Percentiles rank a stretch among this genome's conserved stretches.
phyloP scores from a whole-genome alignment of 2,888 invertebrate species.

The Drosophila nigricruria region DNA sequence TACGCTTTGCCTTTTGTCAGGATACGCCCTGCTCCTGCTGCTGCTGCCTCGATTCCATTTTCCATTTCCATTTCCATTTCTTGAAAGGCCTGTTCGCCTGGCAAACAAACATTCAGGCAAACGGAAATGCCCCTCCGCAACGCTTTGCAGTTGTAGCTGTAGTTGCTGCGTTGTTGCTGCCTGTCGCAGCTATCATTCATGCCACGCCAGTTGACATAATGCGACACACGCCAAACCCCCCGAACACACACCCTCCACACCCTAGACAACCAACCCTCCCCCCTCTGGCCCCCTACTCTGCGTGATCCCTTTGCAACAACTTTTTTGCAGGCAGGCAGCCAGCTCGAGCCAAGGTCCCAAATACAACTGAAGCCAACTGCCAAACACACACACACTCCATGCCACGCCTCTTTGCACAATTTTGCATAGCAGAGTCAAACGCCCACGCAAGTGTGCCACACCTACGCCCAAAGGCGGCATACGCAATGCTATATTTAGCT shows the following conservation, averaged over 20 bases:
- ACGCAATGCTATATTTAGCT: conserved; percentile 50
- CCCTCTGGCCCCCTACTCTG: not conserved
- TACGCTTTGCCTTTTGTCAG: conserved; percentile 22
- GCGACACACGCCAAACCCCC: conserved; percentile 54
- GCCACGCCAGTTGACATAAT: conserved; percentile 75
- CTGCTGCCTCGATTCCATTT: not conserved
- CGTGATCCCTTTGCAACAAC: conserved; percentile 20
- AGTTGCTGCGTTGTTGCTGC: conserved; percentile 41
- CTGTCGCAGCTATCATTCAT: conserved; percentile 72
- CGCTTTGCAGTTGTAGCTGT: conserved; percentile 37
- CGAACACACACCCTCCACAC: not conserved
- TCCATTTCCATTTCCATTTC: conserved; percentile 16
- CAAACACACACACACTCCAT: not conserved
- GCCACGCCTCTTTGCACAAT: conserved; percentile 13
- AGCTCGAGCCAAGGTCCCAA: conserved; percentile 25
- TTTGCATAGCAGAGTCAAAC: conserved; percentile 17
- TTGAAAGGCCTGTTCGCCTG: conserved; percentile 15
- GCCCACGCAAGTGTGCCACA: conserved; percentile 8
- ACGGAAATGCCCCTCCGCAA: conserved; percentile 34
- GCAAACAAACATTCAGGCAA: conserved; percentile 44
- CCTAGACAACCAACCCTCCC: not conserved
- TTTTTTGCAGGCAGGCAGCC: conserved; percentile 27
- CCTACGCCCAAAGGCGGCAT: conserved; percentile 21
- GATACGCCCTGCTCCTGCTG: conserved; percentile 26
- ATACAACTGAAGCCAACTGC: conserved; percentile 31